These are phyloP conservation scores for Tridacna gigas DNA, from an alignment of 2,888 invertebrate genomes.

Conservation along the genomic window DNA sequence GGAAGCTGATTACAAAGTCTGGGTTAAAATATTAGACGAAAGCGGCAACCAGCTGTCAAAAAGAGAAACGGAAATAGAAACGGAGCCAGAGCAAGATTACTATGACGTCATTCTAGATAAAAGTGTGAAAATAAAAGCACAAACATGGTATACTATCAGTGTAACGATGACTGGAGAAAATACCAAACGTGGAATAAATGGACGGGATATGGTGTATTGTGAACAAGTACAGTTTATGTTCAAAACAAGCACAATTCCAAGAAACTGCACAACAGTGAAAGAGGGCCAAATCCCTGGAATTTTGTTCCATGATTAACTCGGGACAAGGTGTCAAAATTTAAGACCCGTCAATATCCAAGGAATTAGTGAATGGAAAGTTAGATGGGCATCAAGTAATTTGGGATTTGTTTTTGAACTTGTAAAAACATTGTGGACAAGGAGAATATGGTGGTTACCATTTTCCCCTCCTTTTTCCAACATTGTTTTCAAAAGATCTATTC, in stretches of 20 bases:
- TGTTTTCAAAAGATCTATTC: no score
- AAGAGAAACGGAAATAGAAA: conserved; percentile 23
- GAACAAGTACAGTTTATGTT: conserved; percentile 60
- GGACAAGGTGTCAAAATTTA: no score
- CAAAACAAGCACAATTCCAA: conserved; percentile 36
- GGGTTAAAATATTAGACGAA: conserved; percentile 33
- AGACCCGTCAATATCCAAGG: no score
- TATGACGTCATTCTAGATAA: conserved; percentile 48
- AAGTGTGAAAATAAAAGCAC: conserved; percentile 34
- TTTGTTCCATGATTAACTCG: conserved; percentile 41
- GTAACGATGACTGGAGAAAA: conserved; percentile 50
- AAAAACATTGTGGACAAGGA: no score
- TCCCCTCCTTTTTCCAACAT: no score
- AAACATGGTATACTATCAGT: conserved; percentile 52
- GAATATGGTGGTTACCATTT: no score
- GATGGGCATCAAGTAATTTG: no score
- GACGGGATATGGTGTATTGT: conserved; percentile 51
- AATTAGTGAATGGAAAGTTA: no score
- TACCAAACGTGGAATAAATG: conserved; percentile 53
- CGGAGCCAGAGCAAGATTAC: conserved; percentile 31
- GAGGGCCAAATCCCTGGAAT: conserved; percentile 59
- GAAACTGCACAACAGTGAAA: conserved; percentile 45
- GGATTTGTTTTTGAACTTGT: no score
- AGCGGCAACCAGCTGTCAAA: conserved; percentile 23
- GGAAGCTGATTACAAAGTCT: conserved; percentile 35